Conservation (phyloP, 2,797 vertebrate genomes). For the Sus cebifrons region DNA sequence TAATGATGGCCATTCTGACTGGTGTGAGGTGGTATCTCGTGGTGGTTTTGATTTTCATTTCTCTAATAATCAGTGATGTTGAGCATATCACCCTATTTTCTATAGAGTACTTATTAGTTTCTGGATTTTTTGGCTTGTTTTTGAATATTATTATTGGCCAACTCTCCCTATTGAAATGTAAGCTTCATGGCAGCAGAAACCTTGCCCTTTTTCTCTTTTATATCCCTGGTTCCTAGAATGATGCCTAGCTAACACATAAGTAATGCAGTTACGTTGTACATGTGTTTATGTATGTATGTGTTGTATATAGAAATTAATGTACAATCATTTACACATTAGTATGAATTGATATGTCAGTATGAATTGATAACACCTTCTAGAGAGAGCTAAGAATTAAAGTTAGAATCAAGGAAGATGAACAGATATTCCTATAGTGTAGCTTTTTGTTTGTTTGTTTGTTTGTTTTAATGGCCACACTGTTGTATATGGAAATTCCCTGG, state of each 20-base stretch:
- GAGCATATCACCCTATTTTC: neutral
- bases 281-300: neutral
- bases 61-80: no score
- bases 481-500: no score
- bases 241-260: neutral
- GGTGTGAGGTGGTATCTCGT: no score
- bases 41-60: no score
- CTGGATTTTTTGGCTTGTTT: neutral
- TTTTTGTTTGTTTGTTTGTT: no score
- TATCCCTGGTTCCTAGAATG: neutral
- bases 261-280: neutral
- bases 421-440: neutral
- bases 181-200: neutral
- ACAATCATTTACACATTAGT: neutral
- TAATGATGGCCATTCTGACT: no score
- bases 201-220: neutral
- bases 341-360: neutral
- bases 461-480: no score
- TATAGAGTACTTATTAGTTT: neutral
- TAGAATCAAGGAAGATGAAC: neutral
- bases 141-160: neutral
- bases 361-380: neutral
- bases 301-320: neutral
- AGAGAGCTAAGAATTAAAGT: slow-evolving; percentile 1
- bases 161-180: neutral